Evolutionary conservation across 2,113 vertebrate genomes (phyloP), one percentile per base, ranked within the genome.

Genomic region (Scalopus aquaticus): DNA sequence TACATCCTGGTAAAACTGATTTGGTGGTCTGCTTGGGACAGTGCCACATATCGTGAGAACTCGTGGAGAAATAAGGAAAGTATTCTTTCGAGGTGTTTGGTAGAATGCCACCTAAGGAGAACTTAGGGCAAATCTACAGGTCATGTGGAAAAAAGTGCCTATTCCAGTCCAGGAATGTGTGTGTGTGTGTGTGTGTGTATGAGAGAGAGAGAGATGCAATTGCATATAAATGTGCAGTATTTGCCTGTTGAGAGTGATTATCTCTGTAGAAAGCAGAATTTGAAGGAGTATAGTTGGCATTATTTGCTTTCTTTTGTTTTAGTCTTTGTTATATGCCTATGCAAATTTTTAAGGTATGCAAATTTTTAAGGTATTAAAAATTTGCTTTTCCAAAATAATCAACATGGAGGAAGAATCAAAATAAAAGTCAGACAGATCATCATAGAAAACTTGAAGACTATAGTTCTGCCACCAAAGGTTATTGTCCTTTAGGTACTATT

Each of bases 381-480:
- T 67, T 35, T 93, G 49, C 37, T 86, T 86, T 88, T 81, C 46
- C 15, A 83, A 84, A 91, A 76, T 24, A 35, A 69, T 58, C 46
- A 65, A 69, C 20, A 58, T 11, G 54, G 19, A 64, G 49, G 11
- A 74, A 6, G 0, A 64, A 73, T 72, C 9, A 46, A 94, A 94
- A 78, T 65, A 77, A 95, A 76, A 88, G 49, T 69, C 37, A 74
- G 30, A 87, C 7, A 49, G 28, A 88, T 95, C 17, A 82, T 51
- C 83, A 51, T 30, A 62, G 74, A 16, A 89, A 85, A 80, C 54
- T 79, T 42, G 77, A 87, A 93, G 24, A 76, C n/a, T 58, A 86
- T 46, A 2, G n/a, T 58, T 93, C 24, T 70, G n/a, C 37, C 79
- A 72, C 44, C 76, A 83, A 92, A 80, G 12, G 15, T 72, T 7